Evolutionary conservation across 2,113 vertebrate genomes (phyloP).

Genomic region (Cacatua alba): DNA sequence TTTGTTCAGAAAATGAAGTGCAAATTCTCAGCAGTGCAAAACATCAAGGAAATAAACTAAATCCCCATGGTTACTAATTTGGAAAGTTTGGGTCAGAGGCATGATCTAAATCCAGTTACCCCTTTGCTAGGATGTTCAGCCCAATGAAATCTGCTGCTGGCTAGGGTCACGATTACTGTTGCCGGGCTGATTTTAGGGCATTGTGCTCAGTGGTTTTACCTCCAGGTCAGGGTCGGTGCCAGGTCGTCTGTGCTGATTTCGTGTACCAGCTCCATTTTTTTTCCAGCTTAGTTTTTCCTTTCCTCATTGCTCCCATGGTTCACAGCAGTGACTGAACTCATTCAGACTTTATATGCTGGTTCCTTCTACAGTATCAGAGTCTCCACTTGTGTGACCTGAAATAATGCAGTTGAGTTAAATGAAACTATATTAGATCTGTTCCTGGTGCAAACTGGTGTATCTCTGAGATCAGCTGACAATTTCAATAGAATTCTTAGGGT

Average conservation of each 20-base stretch:
- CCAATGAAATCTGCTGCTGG: not conserved
- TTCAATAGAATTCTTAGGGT: not conserved
- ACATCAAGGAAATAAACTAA: not conserved
- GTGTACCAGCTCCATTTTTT: not conserved
- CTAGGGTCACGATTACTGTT: not conserved
- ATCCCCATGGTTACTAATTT: not conserved
- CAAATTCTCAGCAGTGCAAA: constrained; percentile 11
- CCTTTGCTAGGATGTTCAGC: not conserved
- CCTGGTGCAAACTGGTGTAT: not conserved
- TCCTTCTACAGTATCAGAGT: not conserved
- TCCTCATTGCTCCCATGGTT: not conserved
- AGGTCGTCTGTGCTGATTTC: not conserved
- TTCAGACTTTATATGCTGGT: not conserved
- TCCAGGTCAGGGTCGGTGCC: not conserved
- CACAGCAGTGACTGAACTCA: not conserved
- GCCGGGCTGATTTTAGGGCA: not conserved
- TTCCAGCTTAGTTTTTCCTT: not conserved
- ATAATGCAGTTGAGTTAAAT: not conserved
- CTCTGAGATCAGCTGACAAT: not conserved
- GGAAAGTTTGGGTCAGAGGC: constrained; percentile 5
- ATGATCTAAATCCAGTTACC: not conserved
- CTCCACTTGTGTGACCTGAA: not conserved
- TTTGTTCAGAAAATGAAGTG: constrained; percentile 17
- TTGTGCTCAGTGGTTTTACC: not conserved
- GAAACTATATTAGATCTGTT: not conserved